These are phyloP conservation scores for Pseudorasbora parva DNA, from an alignment of 2,113 vertebrate species.

Conservation along the genomic window DNA sequence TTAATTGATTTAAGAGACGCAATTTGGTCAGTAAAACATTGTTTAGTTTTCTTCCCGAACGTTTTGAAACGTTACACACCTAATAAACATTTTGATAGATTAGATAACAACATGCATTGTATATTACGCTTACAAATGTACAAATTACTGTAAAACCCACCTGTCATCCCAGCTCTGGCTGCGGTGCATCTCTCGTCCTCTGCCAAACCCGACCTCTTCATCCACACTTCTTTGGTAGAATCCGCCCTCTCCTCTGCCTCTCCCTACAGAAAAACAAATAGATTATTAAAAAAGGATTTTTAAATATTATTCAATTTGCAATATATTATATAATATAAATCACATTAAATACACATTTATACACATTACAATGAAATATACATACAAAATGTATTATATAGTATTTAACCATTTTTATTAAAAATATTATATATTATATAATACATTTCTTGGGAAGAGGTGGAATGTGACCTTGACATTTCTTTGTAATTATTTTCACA, in stretches of 20 bases:
- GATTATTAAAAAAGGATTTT: not conserved
- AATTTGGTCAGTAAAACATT: no score
- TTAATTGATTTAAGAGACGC: no score
- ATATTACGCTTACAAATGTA: not conserved
- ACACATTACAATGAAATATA: no score
- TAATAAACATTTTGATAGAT: not conserved
- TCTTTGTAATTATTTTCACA: not conserved
- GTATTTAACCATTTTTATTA: no score
- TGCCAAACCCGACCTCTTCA: constrained; percentile 78
- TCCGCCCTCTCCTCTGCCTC: constrained; percentile 78
- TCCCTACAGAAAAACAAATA: constrained; percentile 62
- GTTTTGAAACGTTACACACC: no score
- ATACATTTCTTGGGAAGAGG: not conserved
- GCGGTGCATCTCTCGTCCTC: constrained; percentile 78
- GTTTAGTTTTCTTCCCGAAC: no score
- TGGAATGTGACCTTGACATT: constrained; percentile 6
- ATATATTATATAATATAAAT: not conserved
- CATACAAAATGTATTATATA: not conserved
- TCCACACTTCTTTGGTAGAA: constrained; percentile 83
- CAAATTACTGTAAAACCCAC: constrained; percentile 56
- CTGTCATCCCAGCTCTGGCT: constrained; percentile 86
- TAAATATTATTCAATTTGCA: not conserved
- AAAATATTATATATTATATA: no score
- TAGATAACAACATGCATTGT: not conserved
- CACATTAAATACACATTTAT: no score